Evolutionary conservation across 2,113 vertebrate species (phyloP).

Genomic region (Trochalopteron elliotii): DNA sequence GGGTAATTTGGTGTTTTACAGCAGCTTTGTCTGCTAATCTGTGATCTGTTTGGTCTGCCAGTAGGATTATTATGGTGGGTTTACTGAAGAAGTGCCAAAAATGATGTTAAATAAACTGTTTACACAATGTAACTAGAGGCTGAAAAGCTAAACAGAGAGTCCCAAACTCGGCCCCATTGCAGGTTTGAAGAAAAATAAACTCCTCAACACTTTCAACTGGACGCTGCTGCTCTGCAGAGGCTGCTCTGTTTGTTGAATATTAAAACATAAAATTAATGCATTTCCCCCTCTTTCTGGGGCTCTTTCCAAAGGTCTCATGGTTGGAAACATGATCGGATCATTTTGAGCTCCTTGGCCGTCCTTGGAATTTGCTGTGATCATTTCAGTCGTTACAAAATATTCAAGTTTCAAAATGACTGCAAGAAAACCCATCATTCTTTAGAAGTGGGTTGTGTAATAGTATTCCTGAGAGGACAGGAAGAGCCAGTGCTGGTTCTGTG

Average conservation of each 20-base stretch:
- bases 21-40: constrained; percentile 75
- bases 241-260: constrained; percentile 75
- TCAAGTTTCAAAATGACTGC: not conserved
- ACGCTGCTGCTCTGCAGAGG: constrained; percentile 68
- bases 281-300: constrained; percentile 61
- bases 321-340: constrained; percentile 59
- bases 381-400: constrained; percentile 43
- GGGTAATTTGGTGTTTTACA: constrained; percentile 71
- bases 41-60: constrained; percentile 83
- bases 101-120: constrained; percentile 84
- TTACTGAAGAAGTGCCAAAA: constrained; percentile 82
- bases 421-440: not conserved
- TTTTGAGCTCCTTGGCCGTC: constrained; percentile 38
- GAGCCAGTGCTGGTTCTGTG: not conserved
- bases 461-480: not conserved
- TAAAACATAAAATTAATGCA: constrained; percentile 75
- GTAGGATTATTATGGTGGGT: constrained; percentile 81
- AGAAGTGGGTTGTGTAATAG: not conserved
- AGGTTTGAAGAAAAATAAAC: constrained; percentile 87
- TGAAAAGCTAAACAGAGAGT: constrained; percentile 76
- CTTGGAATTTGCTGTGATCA: constrained; percentile 40
- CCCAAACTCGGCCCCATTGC: constrained; percentile 73
- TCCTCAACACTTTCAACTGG: constrained; percentile 76
- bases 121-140: constrained; percentile 78
- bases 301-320: constrained; percentile 62